A percentile compares a stretch with the other conserved stretches of the same genome.
These are phyloP conservation scores for Eupithecia exiguata DNA, from an alignment of 2,888 invertebrate species.

Conservation along the genomic window DNA sequence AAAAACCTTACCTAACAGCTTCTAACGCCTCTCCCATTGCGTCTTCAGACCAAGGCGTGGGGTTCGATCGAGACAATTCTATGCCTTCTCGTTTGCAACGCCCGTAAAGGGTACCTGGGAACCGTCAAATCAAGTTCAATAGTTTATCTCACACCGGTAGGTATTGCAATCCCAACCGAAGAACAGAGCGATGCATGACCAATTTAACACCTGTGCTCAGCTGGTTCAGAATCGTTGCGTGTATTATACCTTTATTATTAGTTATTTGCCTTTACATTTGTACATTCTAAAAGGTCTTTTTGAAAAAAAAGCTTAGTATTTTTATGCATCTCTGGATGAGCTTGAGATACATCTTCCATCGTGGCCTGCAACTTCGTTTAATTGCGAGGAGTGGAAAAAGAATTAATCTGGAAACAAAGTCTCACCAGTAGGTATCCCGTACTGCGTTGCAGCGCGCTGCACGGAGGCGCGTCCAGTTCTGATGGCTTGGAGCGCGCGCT, in stretches of 20 bases:
- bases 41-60: slow-evolving; percentile 97
- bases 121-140: neutral
- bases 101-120: slow-evolving; percentile 91
- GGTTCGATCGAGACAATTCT: slow-evolving; percentile 93
- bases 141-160: neutral
- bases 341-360: neutral
- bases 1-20: slow-evolving; percentile 88
- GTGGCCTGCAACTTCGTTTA: neutral
- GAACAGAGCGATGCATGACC: neutral
- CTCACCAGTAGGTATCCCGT: slow-evolving; percentile 92
- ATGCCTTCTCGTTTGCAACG: slow-evolving; percentile 95
- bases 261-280: too few relatives aligned
- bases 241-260: neutral
- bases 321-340: neutral
- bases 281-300: too few relatives aligned
- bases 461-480: slow-evolving; percentile 92
- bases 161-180: neutral
- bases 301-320: neutral
- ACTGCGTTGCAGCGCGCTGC: slow-evolving; percentile 93
- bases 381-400: neutral
- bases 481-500: slow-evolving; percentile 91
- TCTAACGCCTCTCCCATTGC: slow-evolving; percentile 96
- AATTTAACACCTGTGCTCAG: neutral
- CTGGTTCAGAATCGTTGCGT: neutral
- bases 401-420: neutral